phyloP scores from a whole-genome alignment of 2,888 invertebrate genomes.

The Pseudanteris insignis region DNA sequence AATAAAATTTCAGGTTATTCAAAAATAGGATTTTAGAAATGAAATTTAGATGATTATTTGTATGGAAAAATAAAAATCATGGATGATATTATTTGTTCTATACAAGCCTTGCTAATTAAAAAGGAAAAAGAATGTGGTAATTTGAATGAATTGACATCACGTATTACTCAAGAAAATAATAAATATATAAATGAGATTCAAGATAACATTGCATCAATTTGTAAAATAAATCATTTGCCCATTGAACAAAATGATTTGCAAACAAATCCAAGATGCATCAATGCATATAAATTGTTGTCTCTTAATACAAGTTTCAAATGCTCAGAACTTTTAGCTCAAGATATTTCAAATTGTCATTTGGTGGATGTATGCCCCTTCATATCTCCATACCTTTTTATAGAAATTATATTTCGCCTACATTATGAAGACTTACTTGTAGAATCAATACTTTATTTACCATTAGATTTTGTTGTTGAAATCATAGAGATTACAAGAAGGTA shows the following conservation, averaged over 20 bases:
- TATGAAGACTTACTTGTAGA: slow-evolving; percentile 56
- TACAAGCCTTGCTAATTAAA: slow-evolving; percentile 42
- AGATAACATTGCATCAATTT: slow-evolving; percentile 21
- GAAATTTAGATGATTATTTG: background rate
- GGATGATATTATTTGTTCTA: slow-evolving; percentile 38
- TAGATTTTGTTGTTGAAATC: slow-evolving; percentile 57
- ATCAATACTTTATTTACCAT: slow-evolving; percentile 54
- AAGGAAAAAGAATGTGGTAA: slow-evolving; percentile 33
- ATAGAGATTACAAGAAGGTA: slow-evolving; percentile 48
- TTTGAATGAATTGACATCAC: slow-evolving; percentile 18
- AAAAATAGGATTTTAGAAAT: too few relatives aligned
- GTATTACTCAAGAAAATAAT: slow-evolving; percentile 26
- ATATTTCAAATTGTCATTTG: slow-evolving; percentile 53
- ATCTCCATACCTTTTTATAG: slow-evolving; percentile 57
- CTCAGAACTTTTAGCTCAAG: slow-evolving; percentile 55
- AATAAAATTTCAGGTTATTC: background rate
- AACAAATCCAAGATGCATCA: slow-evolving; percentile 26
- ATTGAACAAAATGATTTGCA: slow-evolving; percentile 22
- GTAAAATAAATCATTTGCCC: slow-evolving; percentile 10
- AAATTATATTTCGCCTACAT: slow-evolving; percentile 54
- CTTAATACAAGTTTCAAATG: slow-evolving; percentile 57
- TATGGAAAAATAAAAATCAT: slow-evolving; percentile 4
- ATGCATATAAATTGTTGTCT: slow-evolving; percentile 53
- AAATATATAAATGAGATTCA: slow-evolving; percentile 24
- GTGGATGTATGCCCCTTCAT: slow-evolving; percentile 58